phyloP scores from a whole-genome alignment of 2,113 vertebrate species.

The Rhynchopsitta pachyrhyncha region DNA sequence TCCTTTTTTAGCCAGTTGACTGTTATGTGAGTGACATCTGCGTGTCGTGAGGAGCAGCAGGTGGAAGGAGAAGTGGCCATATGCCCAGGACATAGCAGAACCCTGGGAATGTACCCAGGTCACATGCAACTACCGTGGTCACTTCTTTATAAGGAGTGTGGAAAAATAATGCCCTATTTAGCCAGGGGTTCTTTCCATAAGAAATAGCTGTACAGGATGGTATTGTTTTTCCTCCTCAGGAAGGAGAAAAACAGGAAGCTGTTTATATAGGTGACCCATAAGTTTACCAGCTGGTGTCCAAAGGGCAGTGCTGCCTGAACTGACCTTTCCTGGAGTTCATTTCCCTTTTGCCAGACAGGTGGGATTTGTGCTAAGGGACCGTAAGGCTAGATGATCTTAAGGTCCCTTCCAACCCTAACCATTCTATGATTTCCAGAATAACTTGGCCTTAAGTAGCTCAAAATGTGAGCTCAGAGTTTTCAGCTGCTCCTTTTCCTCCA shows the following conservation, averaged over 20 bases:
- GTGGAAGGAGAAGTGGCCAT: neutral
- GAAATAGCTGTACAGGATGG: neutral
- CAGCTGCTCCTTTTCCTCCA: neutral
- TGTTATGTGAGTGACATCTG: neutral
- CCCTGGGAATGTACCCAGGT: neutral
- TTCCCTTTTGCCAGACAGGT: neutral
- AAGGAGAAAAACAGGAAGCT: neutral
- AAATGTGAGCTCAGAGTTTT: neutral
- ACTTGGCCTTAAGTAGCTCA: neutral
- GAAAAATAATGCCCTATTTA: neutral
- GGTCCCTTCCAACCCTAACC: neutral
- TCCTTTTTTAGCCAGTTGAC: neutral
- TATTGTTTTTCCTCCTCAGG: neutral
- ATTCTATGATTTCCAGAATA: neutral
- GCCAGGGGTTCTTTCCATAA: neutral
- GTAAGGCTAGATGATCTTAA: neutral
- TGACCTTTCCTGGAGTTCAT: neutral
- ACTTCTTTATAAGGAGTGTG: neutral
- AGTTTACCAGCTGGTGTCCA: constrained; percentile 3
- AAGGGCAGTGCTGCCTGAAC: neutral
- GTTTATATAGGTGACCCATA: neutral
- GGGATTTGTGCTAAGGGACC: neutral
- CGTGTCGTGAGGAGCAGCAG: neutral
- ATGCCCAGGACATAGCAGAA: neutral
- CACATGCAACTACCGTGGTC: neutral